Conservation (phyloP, 2,888 invertebrate genomes). For the Drosophila limbata region DNA sequence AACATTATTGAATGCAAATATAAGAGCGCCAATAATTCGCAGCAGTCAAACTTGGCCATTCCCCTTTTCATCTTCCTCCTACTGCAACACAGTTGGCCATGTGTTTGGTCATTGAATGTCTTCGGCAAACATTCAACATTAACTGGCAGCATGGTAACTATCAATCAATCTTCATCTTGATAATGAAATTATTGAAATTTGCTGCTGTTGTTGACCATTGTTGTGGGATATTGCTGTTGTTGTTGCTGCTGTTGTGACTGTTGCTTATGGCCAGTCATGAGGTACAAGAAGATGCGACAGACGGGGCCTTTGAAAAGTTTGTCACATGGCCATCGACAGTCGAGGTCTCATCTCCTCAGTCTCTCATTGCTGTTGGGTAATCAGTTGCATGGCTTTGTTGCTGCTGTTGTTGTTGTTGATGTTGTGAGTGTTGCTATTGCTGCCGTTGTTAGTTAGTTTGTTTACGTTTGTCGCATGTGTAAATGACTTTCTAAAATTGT, state of each 20-base stretch:
- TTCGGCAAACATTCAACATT: slow-evolving; percentile 36
- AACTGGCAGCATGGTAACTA: slow-evolving; percentile 36
- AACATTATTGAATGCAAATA: slow-evolving; percentile 64
- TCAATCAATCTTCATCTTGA: slow-evolving; percentile 79
- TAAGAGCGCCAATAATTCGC: slow-evolving; percentile 35
- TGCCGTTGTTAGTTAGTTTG: slow-evolving; percentile 41
- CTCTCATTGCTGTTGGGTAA: slow-evolving; percentile 61
- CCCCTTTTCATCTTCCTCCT: neutral
- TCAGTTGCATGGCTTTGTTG: slow-evolving; percentile 33
- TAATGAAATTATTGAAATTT: slow-evolving; percentile 79
- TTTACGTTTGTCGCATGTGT: slow-evolving; percentile 51
- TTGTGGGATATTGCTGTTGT: slow-evolving; percentile 20
- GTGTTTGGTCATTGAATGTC: slow-evolving; percentile 40
- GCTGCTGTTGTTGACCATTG: slow-evolving; percentile 18
- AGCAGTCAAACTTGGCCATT: slow-evolving; percentile 13
- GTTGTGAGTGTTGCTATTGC: slow-evolving; percentile 39
- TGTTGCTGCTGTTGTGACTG: slow-evolving; percentile 32
- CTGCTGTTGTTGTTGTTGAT: slow-evolving; percentile 32
- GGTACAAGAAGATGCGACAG: slow-evolving; percentile 18
- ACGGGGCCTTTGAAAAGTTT: slow-evolving; percentile 50
- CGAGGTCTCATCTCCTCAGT: slow-evolving; percentile 14
- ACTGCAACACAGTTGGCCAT: slow-evolving; percentile 34
- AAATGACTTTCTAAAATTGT: slow-evolving; percentile 71
- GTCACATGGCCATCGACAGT: slow-evolving; percentile 56
- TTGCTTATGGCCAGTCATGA: slow-evolving; percentile 14